These are phyloP conservation scores for Lophura nycthemera DNA, from an alignment of 2,113 vertebrate genomes.

Conservation along the genomic window DNA sequence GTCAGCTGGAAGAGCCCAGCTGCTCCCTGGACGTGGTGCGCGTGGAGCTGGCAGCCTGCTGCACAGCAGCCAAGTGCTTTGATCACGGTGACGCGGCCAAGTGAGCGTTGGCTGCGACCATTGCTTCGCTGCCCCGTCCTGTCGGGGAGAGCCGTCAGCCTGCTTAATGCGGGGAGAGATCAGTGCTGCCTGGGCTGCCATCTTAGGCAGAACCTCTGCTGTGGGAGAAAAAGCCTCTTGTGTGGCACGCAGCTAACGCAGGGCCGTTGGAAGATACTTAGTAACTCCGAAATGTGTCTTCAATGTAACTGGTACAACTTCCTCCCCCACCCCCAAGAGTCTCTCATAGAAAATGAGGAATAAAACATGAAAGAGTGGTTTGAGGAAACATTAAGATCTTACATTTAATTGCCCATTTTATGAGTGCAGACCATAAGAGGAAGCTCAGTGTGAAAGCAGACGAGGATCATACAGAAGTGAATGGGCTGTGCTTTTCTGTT, in stretches of 20 bases:
- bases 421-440: background rate
- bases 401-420: background rate
- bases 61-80: background rate
- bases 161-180: background rate
- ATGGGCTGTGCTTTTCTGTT: accelerated
- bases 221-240: background rate
- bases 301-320: accelerated
- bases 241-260: no score
- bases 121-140: background rate
- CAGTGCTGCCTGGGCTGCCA: background rate
- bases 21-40: slow-evolving; percentile 65
- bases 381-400: background rate
- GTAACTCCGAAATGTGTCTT: background rate
- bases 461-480: background rate
- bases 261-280: background rate
- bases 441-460: background rate
- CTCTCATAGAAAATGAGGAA: accelerated
- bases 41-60: background rate
- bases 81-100: background rate
- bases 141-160: no score
- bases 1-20: slow-evolving; percentile 81
- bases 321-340: background rate
- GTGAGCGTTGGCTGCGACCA: background rate
- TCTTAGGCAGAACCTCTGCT: background rate
- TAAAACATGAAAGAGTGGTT: background rate